Evolutionary conservation across 2,888 invertebrate genomes (phyloP), one percentile per base, ranked within the genome.

Genomic region (Hartigia nigra): DNA sequence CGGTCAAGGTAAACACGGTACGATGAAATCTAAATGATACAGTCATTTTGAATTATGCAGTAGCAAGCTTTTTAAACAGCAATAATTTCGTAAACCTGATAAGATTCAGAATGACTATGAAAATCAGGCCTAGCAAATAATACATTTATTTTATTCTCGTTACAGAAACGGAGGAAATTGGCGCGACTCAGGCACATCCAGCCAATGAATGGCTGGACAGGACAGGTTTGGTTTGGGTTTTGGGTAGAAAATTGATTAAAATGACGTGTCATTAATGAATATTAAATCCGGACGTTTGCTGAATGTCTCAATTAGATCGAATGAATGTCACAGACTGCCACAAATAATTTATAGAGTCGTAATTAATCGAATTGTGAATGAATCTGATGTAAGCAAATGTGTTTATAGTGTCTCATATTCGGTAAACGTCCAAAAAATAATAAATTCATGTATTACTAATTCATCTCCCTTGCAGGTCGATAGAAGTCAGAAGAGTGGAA

Each of bases 191-290:
- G 87, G 87, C 76, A 86, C 88, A 82, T 89, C 87, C 82, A 88
- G 86, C 78, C 87, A 88, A 83, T 89, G 85, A 89, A 84, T 78
- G 78, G 81, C 83, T 83, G 78, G 79, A 82, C 84, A 82, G 86
- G 86, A 87, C 86, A 89, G 88, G 89, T 89, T 89, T 88, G 89
- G 86, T 84, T 85, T 87, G 84, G 88, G 87, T 87, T 89, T 86
- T 85, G 86, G 86, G 87, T 88, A 88, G 85, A 89, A 86, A 86
- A 84, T 88, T 85, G 85, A 82, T 84, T 86, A 80, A 74, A 81
- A 82, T 84, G 81, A 70, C 74, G 69, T 79, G 79, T 77, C 77
- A 55, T 55, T 55, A 55, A 55, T 55, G 55, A 55, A 55, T 55
- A 55, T 55, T 55, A 23, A 55, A 23, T 23, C 23, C 23, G 55